phyloP scores from a whole-genome alignment of 2,113 vertebrate species.

The Chitala chitala region DNA sequence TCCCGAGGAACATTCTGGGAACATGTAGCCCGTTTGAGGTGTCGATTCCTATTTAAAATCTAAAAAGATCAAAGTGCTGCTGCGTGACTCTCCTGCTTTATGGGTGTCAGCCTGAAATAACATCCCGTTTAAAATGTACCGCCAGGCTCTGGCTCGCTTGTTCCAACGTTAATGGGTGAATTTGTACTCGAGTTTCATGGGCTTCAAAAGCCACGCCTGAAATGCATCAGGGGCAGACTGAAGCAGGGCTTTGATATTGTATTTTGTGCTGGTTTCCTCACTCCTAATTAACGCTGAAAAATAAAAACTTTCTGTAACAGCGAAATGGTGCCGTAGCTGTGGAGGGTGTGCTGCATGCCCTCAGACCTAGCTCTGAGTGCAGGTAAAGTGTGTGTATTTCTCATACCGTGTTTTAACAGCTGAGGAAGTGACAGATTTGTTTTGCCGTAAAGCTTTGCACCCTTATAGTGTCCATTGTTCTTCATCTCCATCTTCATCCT shows the following conservation, averaged over 20 bases:
- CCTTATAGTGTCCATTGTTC: background rate
- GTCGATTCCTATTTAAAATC: background rate
- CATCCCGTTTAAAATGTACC: conserved; percentile 5
- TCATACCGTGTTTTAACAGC: too few relatives aligned
- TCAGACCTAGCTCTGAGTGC: too few relatives aligned
- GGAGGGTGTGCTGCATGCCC: too few relatives aligned
- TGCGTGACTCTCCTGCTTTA: background rate
- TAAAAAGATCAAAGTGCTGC: conserved; percentile 15
- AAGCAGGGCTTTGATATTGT: background rate
- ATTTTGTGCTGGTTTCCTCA: background rate
- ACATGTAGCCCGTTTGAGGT: background rate
- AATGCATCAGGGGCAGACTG: background rate
- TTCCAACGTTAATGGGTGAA: background rate
- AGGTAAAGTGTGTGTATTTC: too few relatives aligned
- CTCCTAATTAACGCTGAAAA: conserved; percentile 1
- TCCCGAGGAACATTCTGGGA: background rate
- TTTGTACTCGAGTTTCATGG: background rate
- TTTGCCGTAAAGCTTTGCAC: background rate
- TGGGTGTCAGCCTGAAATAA: background rate
- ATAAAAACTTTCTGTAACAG: background rate
- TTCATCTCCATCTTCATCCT: background rate
- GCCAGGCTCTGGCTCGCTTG: background rate
- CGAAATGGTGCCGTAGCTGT: too few relatives aligned
- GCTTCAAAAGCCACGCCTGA: background rate
- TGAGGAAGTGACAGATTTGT: too few relatives aligned